Base-by-base conservation (phyloP, 2,888 invertebrate species). In the Idaea biselata region DNA sequence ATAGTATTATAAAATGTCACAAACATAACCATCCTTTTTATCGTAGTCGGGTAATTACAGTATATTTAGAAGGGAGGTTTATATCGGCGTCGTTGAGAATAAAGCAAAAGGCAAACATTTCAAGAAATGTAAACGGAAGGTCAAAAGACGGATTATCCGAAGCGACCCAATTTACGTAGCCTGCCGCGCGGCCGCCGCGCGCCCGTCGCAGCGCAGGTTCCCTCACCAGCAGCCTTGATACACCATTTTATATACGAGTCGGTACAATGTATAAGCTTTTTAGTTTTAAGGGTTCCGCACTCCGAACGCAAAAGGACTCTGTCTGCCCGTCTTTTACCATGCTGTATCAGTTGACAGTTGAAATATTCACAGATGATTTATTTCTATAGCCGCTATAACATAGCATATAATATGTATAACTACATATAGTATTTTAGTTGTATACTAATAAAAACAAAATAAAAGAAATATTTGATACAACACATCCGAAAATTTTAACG, bases 101-200 rank as follows among this genome's bases (percentile, higher is more conserved):
- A 67, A 54, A 44, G 61, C 63, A 67, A 63, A 57, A 59, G 64
- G 64, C 59, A 65, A 67, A 70, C 69, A 69, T 71, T 73, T 73
- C 64, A 72, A 69, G 65, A 70, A 74, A 77, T 68, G 68, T 69
- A 66, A 69, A 63, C 66, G 68, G 67, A 68, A 71, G 65, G 68
- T 69, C 68, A 73, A 71, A 72, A 74, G 74, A 76, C 67, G 75
- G 73, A 80, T 74, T 76, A 75, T 76, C 74, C 70, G 69, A 71
- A 64, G 71, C 71, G 72, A 69, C 70, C 68, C 75, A 73, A 79
- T 77, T 78, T 71, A 73, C 71, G 74, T 65, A 65, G 65, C 60
- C 62, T 68, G 63, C 70, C 66, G 67, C 66, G 63, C n/a, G n/a
- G n/a, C n/a, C n/a, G n/a, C n/a, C n/a, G n/a, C n/a, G n/a, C 67